A percentile compares a stretch with the other conserved stretches of the same genome.
Conservation (phyloP, 2,113 vertebrate genomes). For the Tretioscincus oriximinensis region DNA sequence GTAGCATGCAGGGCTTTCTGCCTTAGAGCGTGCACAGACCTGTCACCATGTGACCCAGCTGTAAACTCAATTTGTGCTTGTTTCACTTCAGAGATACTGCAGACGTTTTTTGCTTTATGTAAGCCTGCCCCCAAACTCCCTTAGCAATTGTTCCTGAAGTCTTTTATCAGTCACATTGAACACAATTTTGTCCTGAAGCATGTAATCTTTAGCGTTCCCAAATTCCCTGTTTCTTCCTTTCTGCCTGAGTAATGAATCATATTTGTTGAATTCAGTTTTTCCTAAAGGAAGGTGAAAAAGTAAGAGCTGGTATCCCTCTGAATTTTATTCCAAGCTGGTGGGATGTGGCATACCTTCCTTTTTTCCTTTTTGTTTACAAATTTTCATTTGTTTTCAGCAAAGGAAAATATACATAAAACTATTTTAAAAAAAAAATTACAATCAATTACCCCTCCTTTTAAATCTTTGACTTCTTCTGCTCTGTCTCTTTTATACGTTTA, state of each 20-base stretch:
- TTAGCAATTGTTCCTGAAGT: constrained; percentile 17
- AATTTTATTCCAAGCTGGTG: not conserved
- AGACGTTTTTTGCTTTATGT: constrained; percentile 19
- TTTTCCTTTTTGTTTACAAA: too few relatives aligned
- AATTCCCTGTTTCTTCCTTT: constrained; percentile 8
- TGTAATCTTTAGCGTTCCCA: constrained; percentile 11
- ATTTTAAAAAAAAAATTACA: too few relatives aligned
- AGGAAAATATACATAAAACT: too few relatives aligned
- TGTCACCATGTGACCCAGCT: constrained; percentile 12
- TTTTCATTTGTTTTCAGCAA: too few relatives aligned
- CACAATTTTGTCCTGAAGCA: constrained; percentile 19
- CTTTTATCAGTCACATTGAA: constrained; percentile 21
- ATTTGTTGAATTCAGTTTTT: not conserved
- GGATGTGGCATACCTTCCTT: not conserved
- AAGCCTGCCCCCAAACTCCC: constrained; percentile 3
- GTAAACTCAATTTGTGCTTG: constrained; percentile 11
- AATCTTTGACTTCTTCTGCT: too few relatives aligned
- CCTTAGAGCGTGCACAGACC: not conserved
- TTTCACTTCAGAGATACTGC: not conserved
- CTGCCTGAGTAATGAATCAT: constrained; percentile 3
- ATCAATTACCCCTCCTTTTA: too few relatives aligned
- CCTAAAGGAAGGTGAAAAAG: not conserved
- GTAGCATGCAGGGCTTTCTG: not conserved
- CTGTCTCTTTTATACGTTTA: too few relatives aligned
- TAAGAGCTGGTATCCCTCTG: not conserved